Base-by-base conservation (phyloP, 2,113 vertebrate species). In the Tupaia chinensis region DNA sequence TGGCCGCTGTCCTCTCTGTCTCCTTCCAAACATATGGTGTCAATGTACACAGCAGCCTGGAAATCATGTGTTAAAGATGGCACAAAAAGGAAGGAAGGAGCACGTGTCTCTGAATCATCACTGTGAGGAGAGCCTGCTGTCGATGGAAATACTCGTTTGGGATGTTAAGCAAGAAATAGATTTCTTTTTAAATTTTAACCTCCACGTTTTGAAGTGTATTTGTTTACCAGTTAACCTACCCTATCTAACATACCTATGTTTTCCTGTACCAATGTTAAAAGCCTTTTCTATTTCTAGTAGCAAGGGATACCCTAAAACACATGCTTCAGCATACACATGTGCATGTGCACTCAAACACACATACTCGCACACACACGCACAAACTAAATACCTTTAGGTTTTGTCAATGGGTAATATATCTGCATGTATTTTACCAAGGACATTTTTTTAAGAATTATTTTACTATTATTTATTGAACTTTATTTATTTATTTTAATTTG, bases 111-210 rank as follows among this genome's bases (percentile, higher is more conserved):
- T 69, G 86, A 95, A 60, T 69, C 29, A 74, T 20, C 23, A 54
- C 10, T 86, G 66, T 74, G 19, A 93, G 54, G 53, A 89, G 4
- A 85, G 19, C 3, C 34, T 74, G 66, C 69, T 63, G 32, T 80
- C 23, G n/a, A 14, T 22, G 25, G 61, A 79, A 66, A 22, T 79
- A 34, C 19, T 91, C 80, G 70, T 72, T 89, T 87, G 87, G 22
- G 53, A 79, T 82, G 27, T 91, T 88, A 89, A 60, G 44, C 65
- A 91, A 91, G 53, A 90, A 84, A 85, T 29, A 84, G 72, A 69
- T 27, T 8, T 53, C 3, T 44, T 20, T 54, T 87, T 77, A 60
- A 68, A 25, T 58, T 70, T 93, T 44, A 88, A 77, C 12, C 44
- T 19, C 32, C 91, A 34, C 32, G 16, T 81, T 61, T 80, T 32